Evolutionary conservation across 2,113 vertebrate species (phyloP), one percentile per base, ranked within the genome.

Genomic region (Archocentrus centrarchus): DNA sequence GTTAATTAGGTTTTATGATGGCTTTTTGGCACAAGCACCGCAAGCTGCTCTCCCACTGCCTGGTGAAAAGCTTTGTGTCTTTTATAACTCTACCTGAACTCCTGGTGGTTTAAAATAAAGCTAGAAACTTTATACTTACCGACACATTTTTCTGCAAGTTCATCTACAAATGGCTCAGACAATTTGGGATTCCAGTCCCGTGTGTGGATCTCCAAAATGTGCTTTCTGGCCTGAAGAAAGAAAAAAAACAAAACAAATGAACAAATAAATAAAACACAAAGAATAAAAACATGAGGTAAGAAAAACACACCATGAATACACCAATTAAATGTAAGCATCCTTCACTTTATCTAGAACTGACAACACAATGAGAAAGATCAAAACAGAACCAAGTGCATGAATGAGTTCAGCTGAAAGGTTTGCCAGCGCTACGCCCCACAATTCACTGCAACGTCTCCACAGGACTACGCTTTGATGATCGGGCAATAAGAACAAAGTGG

Each of bases 81-180:
- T 15, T 11, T 39, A 27, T 13, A 24, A 24, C 57, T 84, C 27
- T 53, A 39, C 4, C 63, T 24, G 1, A 24, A 60, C 11, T 35
- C 27, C 18, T 10, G n/a, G 30, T 44, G n/a, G 61, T 81, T 53
- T 62, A 20, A 59, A 22, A 8, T 64, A 22, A 53, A 66, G 39
- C 41, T 53, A 35, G 20, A 44, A 22, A 62, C 8, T 70, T 70
- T 73, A 73, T 35, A 55, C 18, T 14, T 95, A 99, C 98, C 98
- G 83, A 99, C 98, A 95, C 98, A 99, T 97, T 98, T 99, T 96
- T 99, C 98, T 89, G 98, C 97, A 89, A 99, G 94, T 94, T 99
- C 98, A 91, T 97, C 97, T 90, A 99, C 94, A 95, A 99, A 99
- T 93, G 96, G 93, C 94, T 97, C 97, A 85, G 97, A 96, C 91